Percentiles rank a stretch among this genome's conserved stretches.
Conservation (phyloP, 2,888 invertebrate genomes). For the Anthrax anthrax region DNA sequence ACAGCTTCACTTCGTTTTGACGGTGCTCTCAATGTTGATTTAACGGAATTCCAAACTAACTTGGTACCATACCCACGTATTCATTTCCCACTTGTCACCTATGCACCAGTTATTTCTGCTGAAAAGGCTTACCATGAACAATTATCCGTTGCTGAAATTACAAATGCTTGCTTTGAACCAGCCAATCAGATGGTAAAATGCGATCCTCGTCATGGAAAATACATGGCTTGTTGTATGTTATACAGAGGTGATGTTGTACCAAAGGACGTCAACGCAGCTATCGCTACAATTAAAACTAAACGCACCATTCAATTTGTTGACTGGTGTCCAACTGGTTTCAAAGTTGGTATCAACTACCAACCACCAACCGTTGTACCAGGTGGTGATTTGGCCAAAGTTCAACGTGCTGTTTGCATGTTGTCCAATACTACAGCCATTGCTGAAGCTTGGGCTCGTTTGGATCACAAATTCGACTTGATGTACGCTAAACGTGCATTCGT, state of each 20-base stretch:
- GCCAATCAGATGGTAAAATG: slow-evolving; percentile 85
- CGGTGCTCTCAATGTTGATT: slow-evolving; percentile 74
- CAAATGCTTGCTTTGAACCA: slow-evolving; percentile 82
- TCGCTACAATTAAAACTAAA: slow-evolving; percentile 84
- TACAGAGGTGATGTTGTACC: slow-evolving; percentile 83
- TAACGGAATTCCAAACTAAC: slow-evolving; percentile 81
- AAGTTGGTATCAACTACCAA: slow-evolving; percentile 77
- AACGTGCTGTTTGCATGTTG: slow-evolving; percentile 87
- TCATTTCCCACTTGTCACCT: slow-evolving; percentile 77
- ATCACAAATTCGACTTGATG: slow-evolving; percentile 87
- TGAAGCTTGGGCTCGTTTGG: slow-evolving; percentile 86
- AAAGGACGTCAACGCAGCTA: slow-evolving; percentile 78
- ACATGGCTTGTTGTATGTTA: slow-evolving; percentile 84
- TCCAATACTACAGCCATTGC: slow-evolving; percentile 88
- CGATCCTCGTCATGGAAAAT: slow-evolving; percentile 72
- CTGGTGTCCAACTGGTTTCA: slow-evolving; percentile 70
- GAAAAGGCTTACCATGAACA: slow-evolving; percentile 84
- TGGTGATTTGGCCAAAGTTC: slow-evolving; percentile 77
- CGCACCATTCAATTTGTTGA: slow-evolving; percentile 84
- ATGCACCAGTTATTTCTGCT: slow-evolving; percentile 74
- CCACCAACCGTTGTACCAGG: slow-evolving; percentile 79
- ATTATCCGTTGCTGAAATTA: slow-evolving; percentile 71
- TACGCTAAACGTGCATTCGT: slow-evolving; percentile 87
- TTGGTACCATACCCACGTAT: slow-evolving; percentile 83
- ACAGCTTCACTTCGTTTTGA: slow-evolving; percentile 78